Evolutionary conservation across 2,797 vertebrate genomes (phyloP), one percentile per base, ranked within the genome.

Genomic region (Sebastes hubbsi): DNA sequence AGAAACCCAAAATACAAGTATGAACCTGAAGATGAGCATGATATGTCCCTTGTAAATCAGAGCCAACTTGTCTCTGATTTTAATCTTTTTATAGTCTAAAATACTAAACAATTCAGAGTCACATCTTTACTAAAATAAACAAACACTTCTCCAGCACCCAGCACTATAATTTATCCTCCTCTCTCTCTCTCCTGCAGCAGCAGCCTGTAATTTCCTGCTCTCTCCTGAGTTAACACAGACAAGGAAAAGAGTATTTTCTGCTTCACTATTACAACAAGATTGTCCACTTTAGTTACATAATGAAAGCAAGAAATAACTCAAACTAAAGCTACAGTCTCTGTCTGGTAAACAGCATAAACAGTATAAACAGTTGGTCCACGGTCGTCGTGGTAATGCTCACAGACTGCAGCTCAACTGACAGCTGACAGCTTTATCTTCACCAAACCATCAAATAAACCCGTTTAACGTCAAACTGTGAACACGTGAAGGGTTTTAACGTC

Each of bases 231-330:
- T 34, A 20, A 82, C 83, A 81, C 66, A 72, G 13, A 64, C 65
- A 49, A 52, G 63, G 18, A 36, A 42, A 52, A n/a, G 27, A 69
- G 68, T 59, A 8, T 81, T 30, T 65, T 67, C 68, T 25, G 2
- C 42, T 66, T 38, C 68, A 68, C 34, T 46, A 42, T 74, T 66
- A 36, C 68, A 81, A 70, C 69, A 36, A 62, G 18, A 81, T 12
- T 52, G 36, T 77, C 59, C 82, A 36, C 72, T 36, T 79, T 3
- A 63, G 75, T 92, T 89, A 89, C 70, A 90, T 85, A 85, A 92
- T 77, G 71, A 84, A 29, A 30, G 71, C 52, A 38, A 87, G 69
- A 61, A 86, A 71, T 9, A 79, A 67, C 36, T 77, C 2, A 61
- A 54, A 49, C 7, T 5, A 5, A 13, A 3, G 20, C 5, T 4